phyloP scores from a whole-genome alignment of 2,888 invertebrate genomes.

The Volucella inanis region DNA sequence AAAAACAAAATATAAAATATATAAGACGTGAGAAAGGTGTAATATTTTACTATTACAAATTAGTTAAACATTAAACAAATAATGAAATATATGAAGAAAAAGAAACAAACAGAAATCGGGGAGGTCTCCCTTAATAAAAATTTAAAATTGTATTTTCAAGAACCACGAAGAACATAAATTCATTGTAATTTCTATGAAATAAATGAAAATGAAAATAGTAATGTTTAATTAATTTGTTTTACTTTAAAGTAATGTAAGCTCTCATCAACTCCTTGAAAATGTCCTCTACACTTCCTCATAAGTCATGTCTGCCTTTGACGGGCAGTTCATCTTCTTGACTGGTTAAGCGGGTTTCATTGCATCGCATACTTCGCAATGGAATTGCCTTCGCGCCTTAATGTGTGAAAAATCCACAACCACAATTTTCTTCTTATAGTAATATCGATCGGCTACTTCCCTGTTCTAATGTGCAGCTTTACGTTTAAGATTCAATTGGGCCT shows the following conservation, averaged over 20 bases:
- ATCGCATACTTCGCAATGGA: no score
- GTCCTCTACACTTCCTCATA: no score
- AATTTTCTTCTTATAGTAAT: no score
- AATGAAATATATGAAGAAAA: conserved; percentile 57
- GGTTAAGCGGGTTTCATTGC: no score
- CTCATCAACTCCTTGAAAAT: no score
- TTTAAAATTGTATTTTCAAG: conserved; percentile 74
- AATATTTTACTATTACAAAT: conserved; percentile 73
- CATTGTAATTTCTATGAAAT: conserved; percentile 80
- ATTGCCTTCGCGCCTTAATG: no score
- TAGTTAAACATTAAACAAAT: conserved; percentile 72
- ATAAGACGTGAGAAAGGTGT: conserved; percentile 52
- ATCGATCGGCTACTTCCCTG: no score
- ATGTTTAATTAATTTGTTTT: conserved; percentile 47
- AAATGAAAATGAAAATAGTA: conserved; percentile 74
- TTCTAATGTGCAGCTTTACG: no score
- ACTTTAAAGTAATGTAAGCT: background rate
- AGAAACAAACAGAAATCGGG: conserved; percentile 53
- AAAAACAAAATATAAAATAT: conserved; percentile 39
- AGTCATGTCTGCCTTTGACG: no score
- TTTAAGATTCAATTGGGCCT: no score
- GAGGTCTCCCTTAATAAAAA: conserved; percentile 61
- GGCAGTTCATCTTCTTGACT: no score
- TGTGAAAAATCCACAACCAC: no score
- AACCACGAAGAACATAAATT: conserved; percentile 72